A percentile compares a stretch with the other conserved stretches of the same genome.
Conservation (phyloP, 2,113 vertebrate genomes). For the Nyctereutes procyonoides region DNA sequence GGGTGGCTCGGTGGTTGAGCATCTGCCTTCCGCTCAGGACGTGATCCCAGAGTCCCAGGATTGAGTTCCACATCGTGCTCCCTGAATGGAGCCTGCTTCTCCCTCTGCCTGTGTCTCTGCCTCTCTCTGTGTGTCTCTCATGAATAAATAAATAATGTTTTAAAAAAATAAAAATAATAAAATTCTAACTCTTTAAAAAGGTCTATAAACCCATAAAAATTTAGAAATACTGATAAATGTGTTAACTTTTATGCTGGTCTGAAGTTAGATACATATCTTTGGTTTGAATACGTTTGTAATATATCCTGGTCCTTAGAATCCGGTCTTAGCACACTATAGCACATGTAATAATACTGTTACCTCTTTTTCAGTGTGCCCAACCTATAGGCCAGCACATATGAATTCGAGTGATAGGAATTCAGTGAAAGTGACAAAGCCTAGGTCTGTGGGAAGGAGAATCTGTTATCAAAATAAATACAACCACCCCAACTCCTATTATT, state of each 20-base stretch:
- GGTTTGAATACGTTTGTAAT: background rate
- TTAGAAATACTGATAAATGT: background rate
- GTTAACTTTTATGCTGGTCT: background rate
- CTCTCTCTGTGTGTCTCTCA: no score
- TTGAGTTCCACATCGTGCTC: no score
- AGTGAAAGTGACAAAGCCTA: background rate
- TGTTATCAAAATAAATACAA: background rate
- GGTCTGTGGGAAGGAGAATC: background rate
- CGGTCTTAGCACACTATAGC: background rate
- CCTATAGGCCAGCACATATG: background rate
- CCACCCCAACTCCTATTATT: background rate
- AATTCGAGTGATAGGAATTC: background rate
- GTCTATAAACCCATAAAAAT: background rate
- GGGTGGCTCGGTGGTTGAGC: no score
- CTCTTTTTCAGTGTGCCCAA: background rate
- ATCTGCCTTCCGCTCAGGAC: no score
- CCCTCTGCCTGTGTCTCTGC: no score
- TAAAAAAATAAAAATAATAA: background rate
- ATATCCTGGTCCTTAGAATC: background rate
- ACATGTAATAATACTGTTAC: background rate
- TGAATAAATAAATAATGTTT: no score
- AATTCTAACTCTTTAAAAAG: background rate
- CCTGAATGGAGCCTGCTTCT: no score
- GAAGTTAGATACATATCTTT: background rate
- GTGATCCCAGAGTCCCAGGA: no score